Evolutionary conservation across 2,888 invertebrate genomes (phyloP).

Genomic region (Chouioia cunea): DNA sequence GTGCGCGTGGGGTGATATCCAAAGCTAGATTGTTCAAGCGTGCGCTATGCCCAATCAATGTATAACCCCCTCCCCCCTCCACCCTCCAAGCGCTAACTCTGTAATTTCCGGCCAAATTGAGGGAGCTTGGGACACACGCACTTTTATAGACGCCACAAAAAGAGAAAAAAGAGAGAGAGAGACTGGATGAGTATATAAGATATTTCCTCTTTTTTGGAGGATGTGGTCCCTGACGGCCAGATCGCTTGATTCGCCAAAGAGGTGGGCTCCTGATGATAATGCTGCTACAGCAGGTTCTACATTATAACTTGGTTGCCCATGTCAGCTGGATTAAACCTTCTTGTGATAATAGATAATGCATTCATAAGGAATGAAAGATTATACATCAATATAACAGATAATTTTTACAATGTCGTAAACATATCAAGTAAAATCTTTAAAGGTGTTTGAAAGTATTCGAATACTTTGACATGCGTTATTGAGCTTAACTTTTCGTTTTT

Average conservation of each 20-base stretch:
- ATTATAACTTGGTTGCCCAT: too few relatives aligned
- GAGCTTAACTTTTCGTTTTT: too few relatives aligned
- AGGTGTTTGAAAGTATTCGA: too few relatives aligned
- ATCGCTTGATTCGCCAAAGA: constrained; percentile 25
- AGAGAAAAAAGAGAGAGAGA: too few relatives aligned
- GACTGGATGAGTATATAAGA: neutral
- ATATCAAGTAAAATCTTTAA: too few relatives aligned
- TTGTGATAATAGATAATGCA: too few relatives aligned
- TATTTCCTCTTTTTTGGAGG: constrained; percentile 9
- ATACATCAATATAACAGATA: too few relatives aligned
- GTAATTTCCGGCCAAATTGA: constrained; percentile 65
- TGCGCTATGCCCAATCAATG: constrained; percentile 42
- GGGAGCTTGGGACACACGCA: constrained; percentile 51
- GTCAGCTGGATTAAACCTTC: too few relatives aligned
- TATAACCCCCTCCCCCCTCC: neutral
- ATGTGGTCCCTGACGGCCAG: neutral
- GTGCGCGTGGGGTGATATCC: constrained; percentile 56
- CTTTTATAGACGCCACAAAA: constrained; percentile 14
- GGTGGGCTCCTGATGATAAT: neutral
- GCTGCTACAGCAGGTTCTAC: neutral
- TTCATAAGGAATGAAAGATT: too few relatives aligned
- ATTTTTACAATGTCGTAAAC: too few relatives aligned
- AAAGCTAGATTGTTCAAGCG: constrained; percentile 69
- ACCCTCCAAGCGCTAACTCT: constrained; percentile 54
- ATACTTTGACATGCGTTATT: too few relatives aligned